phyloP scores from a whole-genome alignment of 1,140 invertebrate species.

The Hycleus phaleratus region DNA sequence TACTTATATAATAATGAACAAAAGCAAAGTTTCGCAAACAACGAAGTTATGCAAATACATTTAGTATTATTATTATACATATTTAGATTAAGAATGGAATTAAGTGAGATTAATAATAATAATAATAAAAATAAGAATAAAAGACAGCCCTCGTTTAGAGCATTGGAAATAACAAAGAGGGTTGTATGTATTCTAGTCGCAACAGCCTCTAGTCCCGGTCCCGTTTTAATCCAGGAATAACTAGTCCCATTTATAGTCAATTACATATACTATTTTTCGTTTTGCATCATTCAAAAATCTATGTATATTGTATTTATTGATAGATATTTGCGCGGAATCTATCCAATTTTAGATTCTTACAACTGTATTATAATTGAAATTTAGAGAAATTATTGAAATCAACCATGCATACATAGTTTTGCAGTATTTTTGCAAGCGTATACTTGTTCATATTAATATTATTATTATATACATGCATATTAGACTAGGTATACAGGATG shows the following conservation, averaged over 20 bases:
- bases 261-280: constrained; percentile 25
- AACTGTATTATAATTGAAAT: constrained; percentile 4
- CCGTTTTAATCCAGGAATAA: constrained; percentile 15
- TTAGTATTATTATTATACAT: constrained; percentile 28
- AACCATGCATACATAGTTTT: constrained; percentile 35
- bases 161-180: not conserved
- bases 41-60: constrained; percentile 42
- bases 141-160: constrained; percentile 1
- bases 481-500: not conserved
- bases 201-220: constrained; percentile 22
- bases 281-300: constrained; percentile 14
- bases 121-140: not conserved
- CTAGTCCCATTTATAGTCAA: constrained; percentile 39
- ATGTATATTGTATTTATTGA: constrained; percentile 1
- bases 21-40: constrained; percentile 51
- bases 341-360: constrained; percentile 5
- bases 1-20: constrained; percentile 13
- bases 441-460: constrained; percentile 11
- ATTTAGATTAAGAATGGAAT: constrained; percentile 26
- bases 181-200: constrained; percentile 18
- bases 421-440: constrained; percentile 41
- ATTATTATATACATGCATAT: constrained; percentile 16
- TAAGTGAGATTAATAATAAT: constrained; percentile 20
- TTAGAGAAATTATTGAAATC: constrained; percentile 20
- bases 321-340: constrained; percentile 10